Conservation (phyloP, 1,140 invertebrate species). For the Coptotermes formosanus region DNA sequence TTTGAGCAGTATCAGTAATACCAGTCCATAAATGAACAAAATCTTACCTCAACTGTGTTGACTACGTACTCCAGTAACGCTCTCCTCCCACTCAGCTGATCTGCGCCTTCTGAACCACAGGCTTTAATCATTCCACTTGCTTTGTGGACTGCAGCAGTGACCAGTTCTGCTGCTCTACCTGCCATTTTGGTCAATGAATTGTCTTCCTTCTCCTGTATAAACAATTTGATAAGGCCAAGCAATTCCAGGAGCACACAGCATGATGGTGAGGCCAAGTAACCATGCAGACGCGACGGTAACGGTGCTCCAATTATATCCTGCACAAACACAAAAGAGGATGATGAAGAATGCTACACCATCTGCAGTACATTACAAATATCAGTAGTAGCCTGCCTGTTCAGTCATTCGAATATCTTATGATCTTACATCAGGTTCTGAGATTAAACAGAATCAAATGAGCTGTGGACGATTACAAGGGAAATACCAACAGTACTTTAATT, state of each 20-base stretch:
- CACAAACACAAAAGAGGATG: background rate
- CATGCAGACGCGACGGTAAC: conserved; percentile 14
- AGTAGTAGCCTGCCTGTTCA: no score
- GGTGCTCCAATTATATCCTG: conserved; percentile 18
- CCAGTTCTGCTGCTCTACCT: background rate
- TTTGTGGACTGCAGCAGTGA: background rate
- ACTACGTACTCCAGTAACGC: background rate
- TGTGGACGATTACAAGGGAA: no score
- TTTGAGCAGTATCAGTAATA: background rate
- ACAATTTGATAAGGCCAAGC: background rate
- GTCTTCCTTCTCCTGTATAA: background rate
- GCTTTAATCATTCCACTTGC: conserved; percentile 6
- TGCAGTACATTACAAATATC: no score
- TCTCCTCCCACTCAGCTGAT: background rate
- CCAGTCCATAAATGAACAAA: background rate
- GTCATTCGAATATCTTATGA: no score
- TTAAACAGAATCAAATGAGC: no score
- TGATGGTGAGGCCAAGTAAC: background rate
- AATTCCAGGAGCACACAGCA: conserved; percentile 11
- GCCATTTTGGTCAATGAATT: conserved; percentile 9
- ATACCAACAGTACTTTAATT: no score
- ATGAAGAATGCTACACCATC: no score
- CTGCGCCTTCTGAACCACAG: background rate
- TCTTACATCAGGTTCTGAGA: no score
- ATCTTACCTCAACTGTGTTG: conserved; percentile 18